phyloP scores from a whole-genome alignment of 2,888 invertebrate genomes.

The Stenchaetothrips biformis region DNA sequence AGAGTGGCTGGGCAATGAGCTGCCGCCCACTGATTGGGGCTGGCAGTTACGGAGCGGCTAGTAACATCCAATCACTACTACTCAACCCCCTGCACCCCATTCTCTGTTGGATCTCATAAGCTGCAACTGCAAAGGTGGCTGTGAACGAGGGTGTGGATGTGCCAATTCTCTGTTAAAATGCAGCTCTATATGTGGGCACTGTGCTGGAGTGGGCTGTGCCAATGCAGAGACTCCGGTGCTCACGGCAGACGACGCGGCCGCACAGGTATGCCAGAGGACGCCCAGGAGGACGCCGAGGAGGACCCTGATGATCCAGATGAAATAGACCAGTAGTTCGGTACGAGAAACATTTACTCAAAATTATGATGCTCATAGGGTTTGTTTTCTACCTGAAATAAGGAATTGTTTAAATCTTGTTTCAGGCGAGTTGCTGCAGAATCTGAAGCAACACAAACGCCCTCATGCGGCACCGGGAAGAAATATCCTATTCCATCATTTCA shows the following conservation, averaged over 20 bases:
- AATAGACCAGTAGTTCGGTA: no score
- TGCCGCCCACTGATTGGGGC: slow-evolving; percentile 39
- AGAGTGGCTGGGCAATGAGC: slow-evolving; percentile 38
- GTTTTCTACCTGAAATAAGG: no score
- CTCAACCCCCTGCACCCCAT: slow-evolving; percentile 37
- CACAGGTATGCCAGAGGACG: no score
- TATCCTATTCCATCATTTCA: no score
- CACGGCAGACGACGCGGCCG: no score
- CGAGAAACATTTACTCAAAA: no score
- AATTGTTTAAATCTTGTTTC: no score
- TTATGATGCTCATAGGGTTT: no score
- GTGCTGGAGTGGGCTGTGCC: background rate
- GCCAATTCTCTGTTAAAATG: background rate
- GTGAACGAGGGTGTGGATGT: background rate
- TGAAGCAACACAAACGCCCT: no score
- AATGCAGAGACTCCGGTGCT: no score
- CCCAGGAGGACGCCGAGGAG: background rate
- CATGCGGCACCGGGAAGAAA: no score
- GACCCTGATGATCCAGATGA: background rate
- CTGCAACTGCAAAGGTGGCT: background rate
- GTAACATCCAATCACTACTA: slow-evolving; percentile 34
- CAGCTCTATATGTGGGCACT: background rate
- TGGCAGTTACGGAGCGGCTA: slow-evolving; percentile 39
- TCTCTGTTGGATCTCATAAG: background rate
- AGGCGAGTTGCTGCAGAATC: no score